Evolutionary conservation across 1,140 invertebrate genomes (phyloP), one percentile per base, ranked within the genome.

Genomic region (Ridgeia piscesae): DNA sequence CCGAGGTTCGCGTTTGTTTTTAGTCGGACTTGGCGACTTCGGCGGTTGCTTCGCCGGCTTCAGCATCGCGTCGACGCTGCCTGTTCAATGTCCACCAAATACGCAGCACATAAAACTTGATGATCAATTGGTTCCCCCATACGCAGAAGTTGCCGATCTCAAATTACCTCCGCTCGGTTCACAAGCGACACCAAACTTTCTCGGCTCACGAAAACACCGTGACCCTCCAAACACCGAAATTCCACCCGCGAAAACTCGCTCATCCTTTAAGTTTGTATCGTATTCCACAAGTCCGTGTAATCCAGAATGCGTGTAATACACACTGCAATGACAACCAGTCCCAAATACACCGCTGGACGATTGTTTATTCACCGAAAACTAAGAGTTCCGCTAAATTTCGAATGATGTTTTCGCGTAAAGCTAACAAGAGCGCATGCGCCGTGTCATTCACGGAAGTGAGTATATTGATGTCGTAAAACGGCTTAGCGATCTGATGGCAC

Each of bases 1-100:
- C 93, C 93, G 94, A 42, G 93, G 58, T 77, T 77, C 58, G 58
- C 58, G 89, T 42, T 90, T 90, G 89, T 90, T 90, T 42, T 90
- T 90, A 34, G 34, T 34, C 34, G 89, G 89, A 42, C 89, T 90
- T 34, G 89, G 89, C 35, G 89, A 90, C 89, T 77, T 77, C 58
- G 58, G 58, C 58, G 58, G 58, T 77, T 90, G 89, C 33, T 90
- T 90, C 34, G 34, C 17, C n/a, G n/a, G n/a, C 89, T 90, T 90
- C 89, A 90, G 35, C 89, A 90, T 90, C 1, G 89, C 89, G 89
- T 42, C 35, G 35, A 14, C 17, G 58, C 58, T 77, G 58, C 58
- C 58, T 77, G 58, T 77, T 77, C 58, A 77, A 77, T 77, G 58
- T 77, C 58, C 58, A 77, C 58, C 27, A 77, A 77, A 77, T 77